Conservation (phyloP, 30 jellyfish, hydroid and myxozoan genomes). For the Hydractinia symbiolongicarpus region DNA sequence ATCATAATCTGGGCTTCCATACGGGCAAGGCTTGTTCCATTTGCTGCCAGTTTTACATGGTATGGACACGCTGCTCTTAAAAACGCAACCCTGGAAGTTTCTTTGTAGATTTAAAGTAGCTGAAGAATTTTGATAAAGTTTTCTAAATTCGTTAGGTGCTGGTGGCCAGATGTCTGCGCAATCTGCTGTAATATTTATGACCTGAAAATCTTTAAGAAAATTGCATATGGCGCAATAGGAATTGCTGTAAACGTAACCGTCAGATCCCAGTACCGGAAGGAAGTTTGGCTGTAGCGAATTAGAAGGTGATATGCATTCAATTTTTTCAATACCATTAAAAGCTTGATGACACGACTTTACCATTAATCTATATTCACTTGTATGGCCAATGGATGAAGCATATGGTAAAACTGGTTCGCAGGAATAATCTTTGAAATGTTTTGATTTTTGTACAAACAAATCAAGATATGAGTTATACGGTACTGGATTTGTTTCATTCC, state of each 20-base stretch:
- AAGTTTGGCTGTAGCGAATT: not conserved
- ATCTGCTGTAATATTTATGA: not conserved
- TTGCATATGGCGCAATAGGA: not conserved
- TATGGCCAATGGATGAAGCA: too few relatives aligned
- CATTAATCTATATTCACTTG: not conserved
- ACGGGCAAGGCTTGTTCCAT: not conserved
- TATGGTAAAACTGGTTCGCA: too few relatives aligned
- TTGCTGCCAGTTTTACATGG: not conserved
- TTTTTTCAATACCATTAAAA: not conserved
- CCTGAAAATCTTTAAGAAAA: not conserved
- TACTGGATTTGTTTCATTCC: too few relatives aligned
- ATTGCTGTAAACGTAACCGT: not conserved
- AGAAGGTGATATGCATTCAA: not conserved
- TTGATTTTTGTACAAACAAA: too few relatives aligned
- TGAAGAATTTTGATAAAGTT: too few relatives aligned
- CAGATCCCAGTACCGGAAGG: not conserved
- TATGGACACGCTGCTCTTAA: not conserved
- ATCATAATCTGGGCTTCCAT: not conserved
- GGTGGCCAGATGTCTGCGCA: not conserved
- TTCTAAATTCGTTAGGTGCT: too few relatives aligned
- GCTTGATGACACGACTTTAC: constrained; percentile 8
- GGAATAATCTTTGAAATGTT: too few relatives aligned
- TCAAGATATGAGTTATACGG: too few relatives aligned
- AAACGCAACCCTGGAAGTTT: not conserved
- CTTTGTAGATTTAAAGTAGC: not conserved